These are phyloP conservation scores for Zaprionus bogoriensis DNA, from an alignment of 2,888 invertebrate species.

Conservation along the genomic window DNA sequence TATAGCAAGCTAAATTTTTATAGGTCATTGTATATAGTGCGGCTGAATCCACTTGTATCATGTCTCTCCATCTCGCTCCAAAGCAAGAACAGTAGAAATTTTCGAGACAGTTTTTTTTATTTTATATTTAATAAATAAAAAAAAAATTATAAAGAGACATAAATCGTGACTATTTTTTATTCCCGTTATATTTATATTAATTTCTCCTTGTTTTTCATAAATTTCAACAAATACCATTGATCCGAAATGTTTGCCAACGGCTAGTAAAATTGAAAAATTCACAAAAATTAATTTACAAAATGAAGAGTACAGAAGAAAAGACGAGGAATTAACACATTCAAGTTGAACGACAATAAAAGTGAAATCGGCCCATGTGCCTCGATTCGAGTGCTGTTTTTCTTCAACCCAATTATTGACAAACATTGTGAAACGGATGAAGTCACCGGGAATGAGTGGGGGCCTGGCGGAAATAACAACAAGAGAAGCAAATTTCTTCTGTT, in stretches of 20 bases:
- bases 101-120: too few relatives aligned
- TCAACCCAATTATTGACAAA: conserved; percentile 50
- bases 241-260: background rate
- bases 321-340: background rate
- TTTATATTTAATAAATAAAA: too few relatives aligned
- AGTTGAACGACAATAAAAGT: too few relatives aligned
- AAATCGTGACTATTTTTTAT: too few relatives aligned
- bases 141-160: too few relatives aligned
- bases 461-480: conserved; percentile 3
- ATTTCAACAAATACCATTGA: background rate
- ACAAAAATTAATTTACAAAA: background rate
- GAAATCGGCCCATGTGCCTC: conserved; percentile 41
- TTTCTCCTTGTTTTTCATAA: too few relatives aligned
- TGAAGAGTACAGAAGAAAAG: background rate
- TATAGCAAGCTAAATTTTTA: background rate
- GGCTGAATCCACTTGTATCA: background rate
- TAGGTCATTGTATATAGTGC: background rate
- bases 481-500: conserved; percentile 33
- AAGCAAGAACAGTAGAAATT: too few relatives aligned
- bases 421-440: conserved; percentile 8
- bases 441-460: background rate
- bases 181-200: too few relatives aligned
- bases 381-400: conserved; percentile 51
- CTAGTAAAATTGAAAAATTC: background rate
- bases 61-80: too few relatives aligned